Base-by-base conservation (phyloP, 2,797 vertebrate genomes). In the Schizopygopsis malacanthus region DNA sequence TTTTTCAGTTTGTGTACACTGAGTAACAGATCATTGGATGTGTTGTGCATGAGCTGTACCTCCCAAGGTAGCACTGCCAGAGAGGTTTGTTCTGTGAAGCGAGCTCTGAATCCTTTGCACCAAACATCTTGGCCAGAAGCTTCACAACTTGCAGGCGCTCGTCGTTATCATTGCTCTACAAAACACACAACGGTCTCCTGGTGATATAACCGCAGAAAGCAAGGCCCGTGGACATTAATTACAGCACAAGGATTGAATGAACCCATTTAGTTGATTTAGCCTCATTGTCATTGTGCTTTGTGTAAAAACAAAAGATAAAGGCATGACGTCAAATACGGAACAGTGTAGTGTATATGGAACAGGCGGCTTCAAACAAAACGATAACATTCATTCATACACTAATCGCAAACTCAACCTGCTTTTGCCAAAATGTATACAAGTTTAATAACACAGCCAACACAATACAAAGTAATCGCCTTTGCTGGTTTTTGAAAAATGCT, bases 91-190 rank as follows among this genome's bases (percentile, higher is more conserved):
- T 99, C 93, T 99, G 98, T 59, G 97, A 96, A 8, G 98, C 98
- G 93, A 99, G 86, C 91, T 99, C 98, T 0, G 98, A 99, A 93
- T 99, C 98, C 92, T 99, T 99, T 0, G 98, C 98, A 88, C 98
- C 98, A 91, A 99, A 99, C 98, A 99, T 99, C 95, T 99, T 99
- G 84, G 98, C 98, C 89, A 99, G 94, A 88, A 99, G 96, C 92
- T 97, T 99, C 89, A 99, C 98, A 88, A 99, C 98, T 91, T 98
- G 97, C 81, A 99, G 95, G 41, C 98, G 96, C 92, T 99, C 98
- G n/a, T 99, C 98, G 82, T 99, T 99, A 93, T 99, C 98, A 90
- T 99, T 99, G 92, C 98, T 99, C 98, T 99, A 89, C 94, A 92
- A 89, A 90, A 92, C 88, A 22, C 65, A 86, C 2, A 65, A 61